Percentiles rank a stretch among this genome's conserved stretches.
phyloP scores from a whole-genome alignment of 2,797 vertebrate species.

The Limnodromus scolopaceus region DNA sequence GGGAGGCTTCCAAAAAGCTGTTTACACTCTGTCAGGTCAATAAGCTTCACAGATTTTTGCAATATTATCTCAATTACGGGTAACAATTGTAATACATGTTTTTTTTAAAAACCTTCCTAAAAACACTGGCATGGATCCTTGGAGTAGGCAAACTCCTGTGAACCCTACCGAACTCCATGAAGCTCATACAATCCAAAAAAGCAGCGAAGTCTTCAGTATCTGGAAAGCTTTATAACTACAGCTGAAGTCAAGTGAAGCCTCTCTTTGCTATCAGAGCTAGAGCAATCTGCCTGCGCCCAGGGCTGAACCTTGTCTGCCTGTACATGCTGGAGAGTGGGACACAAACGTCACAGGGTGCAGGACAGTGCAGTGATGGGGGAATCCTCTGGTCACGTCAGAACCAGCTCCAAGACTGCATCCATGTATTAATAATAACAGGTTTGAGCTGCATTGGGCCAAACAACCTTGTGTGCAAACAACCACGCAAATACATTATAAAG shows the following conservation, averaged over 20 bases:
- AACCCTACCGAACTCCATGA: not conserved
- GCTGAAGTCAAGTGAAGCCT: not conserved
- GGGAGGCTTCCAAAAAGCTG: not conserved
- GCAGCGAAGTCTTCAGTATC: not conserved
- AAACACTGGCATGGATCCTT: not conserved
- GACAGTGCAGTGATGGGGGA: not conserved
- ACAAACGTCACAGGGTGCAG: not conserved
- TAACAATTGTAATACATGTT: not conserved
- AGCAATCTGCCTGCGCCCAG: not conserved
- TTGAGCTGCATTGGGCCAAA: not conserved
- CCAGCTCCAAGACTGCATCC: not conserved
- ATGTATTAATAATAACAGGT: not conserved
- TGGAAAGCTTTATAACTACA: not conserved
- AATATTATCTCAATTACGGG: slow-evolving; percentile 2
- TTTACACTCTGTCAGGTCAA: slow-evolving; percentile 1
- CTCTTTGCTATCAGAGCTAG: not conserved
- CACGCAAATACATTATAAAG: not conserved
- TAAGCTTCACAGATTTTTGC: not conserved
- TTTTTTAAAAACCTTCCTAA: not conserved
- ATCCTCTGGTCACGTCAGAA: not conserved
- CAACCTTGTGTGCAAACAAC: not conserved
- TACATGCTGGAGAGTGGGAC: fast-evolving
- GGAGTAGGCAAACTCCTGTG: not conserved
- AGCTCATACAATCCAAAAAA: not conserved
- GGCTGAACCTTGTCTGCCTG: not conserved